Conservation (phyloP, 2,797 vertebrate genomes). For the Xyrichtys novacula region DNA sequence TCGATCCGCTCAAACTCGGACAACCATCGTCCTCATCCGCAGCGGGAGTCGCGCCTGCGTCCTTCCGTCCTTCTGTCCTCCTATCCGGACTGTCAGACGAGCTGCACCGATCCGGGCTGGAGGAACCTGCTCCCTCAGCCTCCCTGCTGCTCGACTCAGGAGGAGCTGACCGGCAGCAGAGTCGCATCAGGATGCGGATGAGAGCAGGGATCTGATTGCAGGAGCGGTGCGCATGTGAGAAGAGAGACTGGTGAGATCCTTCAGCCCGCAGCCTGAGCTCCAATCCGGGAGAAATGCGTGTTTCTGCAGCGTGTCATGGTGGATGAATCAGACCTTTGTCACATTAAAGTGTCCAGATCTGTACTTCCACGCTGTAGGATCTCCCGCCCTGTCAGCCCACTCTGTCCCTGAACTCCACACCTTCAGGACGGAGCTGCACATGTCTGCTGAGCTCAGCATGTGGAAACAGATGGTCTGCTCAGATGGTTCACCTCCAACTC, state of each 20-base stretch:
- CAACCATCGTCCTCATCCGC: conserved; percentile 42
- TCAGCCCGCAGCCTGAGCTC: not conserved
- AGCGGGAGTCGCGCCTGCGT: conserved; percentile 68
- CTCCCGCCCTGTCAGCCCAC: not conserved
- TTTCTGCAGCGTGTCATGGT: not conserved
- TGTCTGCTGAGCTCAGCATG: conserved; percentile 48
- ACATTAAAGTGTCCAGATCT: not conserved
- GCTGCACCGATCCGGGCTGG: conserved; percentile 23
- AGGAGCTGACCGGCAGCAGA: not conserved
- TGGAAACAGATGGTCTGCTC: conserved; percentile 42
- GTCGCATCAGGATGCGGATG: conserved; percentile 24
- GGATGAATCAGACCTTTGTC: too few species aligned
- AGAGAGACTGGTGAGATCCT: not conserved
- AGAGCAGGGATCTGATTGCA: conserved; percentile 14
- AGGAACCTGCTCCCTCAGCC: conserved; percentile 18
- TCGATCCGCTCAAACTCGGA: conserved; percentile 43
- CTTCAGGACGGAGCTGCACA: conserved; percentile 11
- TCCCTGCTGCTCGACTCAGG: not conserved
- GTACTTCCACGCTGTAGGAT: not conserved
- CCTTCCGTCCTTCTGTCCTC: conserved; percentile 35
- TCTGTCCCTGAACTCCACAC: conserved; percentile 15
- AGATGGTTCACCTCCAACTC: not conserved
- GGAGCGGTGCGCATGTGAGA: conserved; percentile 32
- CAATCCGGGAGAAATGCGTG: not conserved
- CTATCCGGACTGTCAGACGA: conserved; percentile 16